Percentiles rank a stretch among this genome's conserved stretches.
Evolutionary conservation across 2,797 vertebrate genomes (phyloP).

Genomic region (Malurus leucopterus): DNA sequence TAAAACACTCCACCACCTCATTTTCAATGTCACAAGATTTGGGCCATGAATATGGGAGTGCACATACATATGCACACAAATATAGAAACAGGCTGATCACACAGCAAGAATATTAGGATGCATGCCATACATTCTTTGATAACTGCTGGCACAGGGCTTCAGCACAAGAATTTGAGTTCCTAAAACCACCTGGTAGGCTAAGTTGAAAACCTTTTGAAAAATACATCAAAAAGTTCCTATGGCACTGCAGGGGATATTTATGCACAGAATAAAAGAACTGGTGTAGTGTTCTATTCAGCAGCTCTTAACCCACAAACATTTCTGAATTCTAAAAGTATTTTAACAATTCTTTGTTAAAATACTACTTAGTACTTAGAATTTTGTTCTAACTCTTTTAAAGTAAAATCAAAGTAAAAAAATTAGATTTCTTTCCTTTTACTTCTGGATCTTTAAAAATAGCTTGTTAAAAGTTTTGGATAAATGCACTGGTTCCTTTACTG

Average conservation of each 20-base stretch:
- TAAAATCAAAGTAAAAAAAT: not conserved
- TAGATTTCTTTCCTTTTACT: not conserved
- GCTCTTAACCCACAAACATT: conserved; percentile 17
- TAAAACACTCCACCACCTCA: not conserved
- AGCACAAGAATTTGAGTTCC: conserved; percentile 9
- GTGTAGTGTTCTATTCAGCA: conserved; percentile 30
- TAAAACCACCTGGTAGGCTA: conserved; percentile 44
- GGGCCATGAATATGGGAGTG: not conserved
- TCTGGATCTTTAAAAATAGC: conserved; percentile 10
- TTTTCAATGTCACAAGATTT: not conserved
- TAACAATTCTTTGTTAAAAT: conserved; percentile 11
- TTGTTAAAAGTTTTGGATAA: not conserved
- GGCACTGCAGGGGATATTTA: conserved; percentile 14
- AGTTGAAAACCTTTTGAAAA: conserved; percentile 64
- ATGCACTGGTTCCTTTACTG: not conserved
- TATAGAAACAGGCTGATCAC: not conserved
- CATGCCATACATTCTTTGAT: conserved; percentile 21
- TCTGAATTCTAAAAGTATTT: conserved; percentile 26
- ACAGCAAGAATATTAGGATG: not conserved
- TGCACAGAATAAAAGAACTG: conserved; percentile 26
- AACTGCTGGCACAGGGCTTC: conserved; percentile 21
- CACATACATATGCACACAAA: not conserved
- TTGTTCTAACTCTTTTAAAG: not conserved
- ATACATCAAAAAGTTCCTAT: conserved; percentile 53
- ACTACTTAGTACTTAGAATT: not conserved